Evolutionary conservation across 1,140 invertebrate species (phyloP).

Genomic region (Cyclina sinensis): DNA sequence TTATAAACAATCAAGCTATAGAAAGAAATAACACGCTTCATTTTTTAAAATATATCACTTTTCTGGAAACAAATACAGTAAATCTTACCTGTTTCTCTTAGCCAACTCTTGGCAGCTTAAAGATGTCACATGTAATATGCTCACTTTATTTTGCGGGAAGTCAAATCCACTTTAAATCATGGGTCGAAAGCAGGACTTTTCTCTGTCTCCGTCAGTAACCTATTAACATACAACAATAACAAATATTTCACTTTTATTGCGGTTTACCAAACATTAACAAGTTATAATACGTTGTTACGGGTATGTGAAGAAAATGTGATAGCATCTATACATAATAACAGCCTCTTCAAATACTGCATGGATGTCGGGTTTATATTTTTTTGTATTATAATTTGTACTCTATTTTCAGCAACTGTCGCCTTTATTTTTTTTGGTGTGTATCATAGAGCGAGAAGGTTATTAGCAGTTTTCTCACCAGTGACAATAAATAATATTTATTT

Average conservation of each 20-base stretch:
- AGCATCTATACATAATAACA: conserved; percentile 31
- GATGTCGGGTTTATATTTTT: background rate
- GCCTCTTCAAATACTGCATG: background rate
- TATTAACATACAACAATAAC: conserved; percentile 35
- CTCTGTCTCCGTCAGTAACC: background rate
- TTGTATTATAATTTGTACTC: conserved; percentile 2
- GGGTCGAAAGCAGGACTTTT: background rate
- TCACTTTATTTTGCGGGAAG: too few species aligned
- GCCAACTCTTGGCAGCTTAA: too few species aligned
- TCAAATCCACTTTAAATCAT: background rate
- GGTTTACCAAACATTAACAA: conserved; percentile 26
- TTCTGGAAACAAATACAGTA: too few species aligned
- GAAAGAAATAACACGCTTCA: too few species aligned
- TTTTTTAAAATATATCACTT: too few species aligned
- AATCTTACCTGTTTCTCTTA: too few species aligned
- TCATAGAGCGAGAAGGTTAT: background rate
- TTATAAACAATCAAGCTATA: too few species aligned
- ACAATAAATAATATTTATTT: conserved; percentile 51
- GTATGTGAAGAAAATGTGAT: conserved; percentile 30
- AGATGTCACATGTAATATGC: too few species aligned
- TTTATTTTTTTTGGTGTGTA: background rate
- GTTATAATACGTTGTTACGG: conserved; percentile 30
- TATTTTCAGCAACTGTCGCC: background rate
- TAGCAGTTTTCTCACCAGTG: conserved; percentile 28
- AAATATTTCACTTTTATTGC: conserved; percentile 33